A percentile compares a stretch with the other conserved stretches of the same genome.
Conservation (phyloP, 2,113 vertebrate genomes). For the Tinamus guttatus region DNA sequence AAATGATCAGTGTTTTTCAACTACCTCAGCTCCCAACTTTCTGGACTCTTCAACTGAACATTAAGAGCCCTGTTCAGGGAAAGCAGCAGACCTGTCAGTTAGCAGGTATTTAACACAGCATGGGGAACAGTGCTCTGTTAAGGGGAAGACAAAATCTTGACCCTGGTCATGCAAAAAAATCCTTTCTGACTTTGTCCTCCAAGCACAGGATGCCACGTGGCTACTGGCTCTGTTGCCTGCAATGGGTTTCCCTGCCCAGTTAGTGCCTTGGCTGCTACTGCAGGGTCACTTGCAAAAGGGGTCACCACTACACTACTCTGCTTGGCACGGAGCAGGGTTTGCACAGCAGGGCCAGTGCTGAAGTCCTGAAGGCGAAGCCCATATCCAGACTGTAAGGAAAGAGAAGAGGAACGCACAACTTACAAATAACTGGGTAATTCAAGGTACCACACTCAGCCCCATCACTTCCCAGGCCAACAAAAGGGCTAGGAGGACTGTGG, state of each 20-base stretch:
- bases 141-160: background rate
- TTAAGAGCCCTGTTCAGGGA: slow-evolving; percentile 5
- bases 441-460: slow-evolving; percentile 46
- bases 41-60: background rate
- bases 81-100: slow-evolving; percentile 14
- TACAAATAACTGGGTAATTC: slow-evolving; percentile 65
- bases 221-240: background rate
- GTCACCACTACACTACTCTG: slow-evolving; percentile 54
- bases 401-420: slow-evolving; percentile 69
- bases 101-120: background rate
- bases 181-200: background rate
- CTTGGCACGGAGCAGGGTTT: slow-evolving; percentile 31
- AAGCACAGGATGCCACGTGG: background rate
- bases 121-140: background rate
- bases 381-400: slow-evolving; percentile 69
- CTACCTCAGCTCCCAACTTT: slow-evolving; percentile 5
- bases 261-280: background rate
- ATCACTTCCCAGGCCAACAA: slow-evolving; percentile 49
- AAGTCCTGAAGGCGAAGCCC: slow-evolving; percentile 62
- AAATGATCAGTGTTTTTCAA: background rate
- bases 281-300: background rate
- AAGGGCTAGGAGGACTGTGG: slow-evolving; percentile 50
- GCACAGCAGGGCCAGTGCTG: slow-evolving; percentile 48
- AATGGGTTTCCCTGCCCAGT: slow-evolving; percentile 23
- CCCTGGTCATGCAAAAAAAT: accelerated